Evolutionary conservation across 1,140 invertebrate genomes (phyloP), one percentile per base, ranked within the genome.

Genomic region (Microvelia longipes): DNA sequence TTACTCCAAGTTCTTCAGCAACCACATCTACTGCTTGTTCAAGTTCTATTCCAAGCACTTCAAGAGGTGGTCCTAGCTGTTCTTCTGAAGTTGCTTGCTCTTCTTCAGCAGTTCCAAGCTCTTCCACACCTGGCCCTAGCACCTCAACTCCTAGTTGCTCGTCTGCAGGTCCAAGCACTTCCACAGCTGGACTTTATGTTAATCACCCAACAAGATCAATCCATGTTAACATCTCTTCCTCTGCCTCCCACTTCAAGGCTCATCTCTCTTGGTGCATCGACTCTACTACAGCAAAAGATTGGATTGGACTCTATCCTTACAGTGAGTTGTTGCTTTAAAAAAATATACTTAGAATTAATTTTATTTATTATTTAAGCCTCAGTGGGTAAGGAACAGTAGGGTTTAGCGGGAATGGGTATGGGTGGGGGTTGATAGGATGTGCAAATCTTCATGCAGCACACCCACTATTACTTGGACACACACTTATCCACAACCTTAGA

Each of bases 301-400:
- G 71, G 71, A 68, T 72, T n/a, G 71, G 71, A 26, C 67, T 72
- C 19, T 72, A 72, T 67, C 68, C 63, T 19, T 61, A 70, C 26
- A 66, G 71, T 72, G 61, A 70, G 71, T 70, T 19, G 5, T 50
- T 50, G n/a, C n/a, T n/a, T n/a, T n/a, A n/a, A n/a, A n/a, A n/a
- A n/a, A n/a, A n/a, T n/a, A n/a, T n/a, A n/a, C n/a, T n/a, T n/a
- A n/a, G n/a, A n/a, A n/a, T n/a, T n/a, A n/a, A n/a, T n/a, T n/a
- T n/a, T n/a, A n/a, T n/a, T n/a, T n/a, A n/a, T n/a, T n/a, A n/a
- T n/a, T n/a, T n/a, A n/a, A n/a, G n/a, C n/a, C n/a, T n/a, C n/a
- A n/a, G n/a, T n/a, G n/a, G n/a, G n/a, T n/a, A n/a, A n/a, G n/a
- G n/a, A n/a, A n/a, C n/a, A n/a, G n/a, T n/a, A n/a, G n/a, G n/a